These are phyloP conservation scores for Trichogramma evanescens DNA, from an alignment of 2,888 invertebrate genomes.

Conservation along the genomic window DNA sequence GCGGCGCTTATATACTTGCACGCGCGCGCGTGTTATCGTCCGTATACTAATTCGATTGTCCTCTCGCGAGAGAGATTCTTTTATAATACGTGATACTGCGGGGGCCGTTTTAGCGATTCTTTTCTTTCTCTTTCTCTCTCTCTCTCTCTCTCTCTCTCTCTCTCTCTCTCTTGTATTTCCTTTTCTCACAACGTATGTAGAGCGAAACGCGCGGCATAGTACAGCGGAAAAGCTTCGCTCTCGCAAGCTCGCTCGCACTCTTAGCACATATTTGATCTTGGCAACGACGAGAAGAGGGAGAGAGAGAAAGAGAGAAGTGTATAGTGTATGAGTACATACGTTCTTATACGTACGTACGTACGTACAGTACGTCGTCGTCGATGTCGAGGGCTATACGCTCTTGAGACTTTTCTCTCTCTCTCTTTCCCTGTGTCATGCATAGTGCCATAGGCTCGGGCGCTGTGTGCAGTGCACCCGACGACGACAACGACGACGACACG, in stretches of 20 bases:
- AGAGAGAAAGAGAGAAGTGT: not conserved
- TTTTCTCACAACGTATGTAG: not conserved
- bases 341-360: not conserved
- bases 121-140: not conserved
- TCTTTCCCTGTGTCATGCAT: not conserved
- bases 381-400: constrained; percentile 3
- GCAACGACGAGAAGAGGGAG: constrained; percentile 1
- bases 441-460: not conserved
- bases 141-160: not conserved
- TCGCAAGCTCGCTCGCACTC: too few relatives aligned
- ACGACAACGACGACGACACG: too few relatives aligned
- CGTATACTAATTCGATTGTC: constrained; percentile 5
- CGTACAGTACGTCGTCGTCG: not conserved
- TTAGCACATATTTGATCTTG: too few relatives aligned
- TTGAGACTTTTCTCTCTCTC: not conserved
- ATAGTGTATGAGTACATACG: too few relatives aligned
- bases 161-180: not conserved
- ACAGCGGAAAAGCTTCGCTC: too few relatives aligned
- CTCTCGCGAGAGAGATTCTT: not conserved
- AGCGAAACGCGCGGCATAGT: too few relatives aligned
- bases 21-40: constrained; percentile 2
- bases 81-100: too few relatives aligned
- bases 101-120: too few relatives aligned
- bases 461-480: too few relatives aligned
- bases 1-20: not conserved